These are phyloP conservation scores for Bombus picipes DNA, from an alignment of 1,140 invertebrate genomes.

Conservation along the genomic window DNA sequence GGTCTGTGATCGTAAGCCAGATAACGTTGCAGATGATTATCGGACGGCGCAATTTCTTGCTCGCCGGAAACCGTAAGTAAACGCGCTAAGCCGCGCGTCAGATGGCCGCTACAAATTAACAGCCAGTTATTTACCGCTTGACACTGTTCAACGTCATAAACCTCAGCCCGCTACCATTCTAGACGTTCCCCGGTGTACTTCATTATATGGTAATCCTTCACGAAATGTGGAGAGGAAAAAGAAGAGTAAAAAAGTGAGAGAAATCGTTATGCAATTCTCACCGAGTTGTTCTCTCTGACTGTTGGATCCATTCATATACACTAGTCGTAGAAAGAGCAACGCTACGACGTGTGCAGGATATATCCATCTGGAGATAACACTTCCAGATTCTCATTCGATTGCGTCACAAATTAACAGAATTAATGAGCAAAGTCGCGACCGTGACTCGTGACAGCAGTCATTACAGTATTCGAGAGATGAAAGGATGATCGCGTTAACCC, in stretches of 20 bases:
- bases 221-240: conserved; percentile 22
- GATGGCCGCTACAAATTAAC: conserved; percentile 54
- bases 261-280: conserved; percentile 7
- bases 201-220: conserved; percentile 57
- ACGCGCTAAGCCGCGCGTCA: conserved; percentile 38
- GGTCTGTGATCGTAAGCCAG: conserved; percentile 19
- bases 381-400: conserved; percentile 60
- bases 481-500: conserved; percentile 63
- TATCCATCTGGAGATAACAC: conserved; percentile 32
- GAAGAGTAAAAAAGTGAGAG: background rate
- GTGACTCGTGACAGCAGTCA: conserved; percentile 46
- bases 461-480: conserved; percentile 16
- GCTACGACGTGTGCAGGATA: background rate
- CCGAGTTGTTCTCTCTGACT: background rate
- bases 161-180: conserved; percentile 23
- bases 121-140: conserved; percentile 54
- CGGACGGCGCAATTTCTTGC: conserved; percentile 44
- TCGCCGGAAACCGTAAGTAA: conserved; percentile 49
- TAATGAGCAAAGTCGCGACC: conserved; percentile 56
- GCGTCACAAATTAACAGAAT: conserved; percentile 67
- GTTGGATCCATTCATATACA: background rate
- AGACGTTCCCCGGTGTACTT: background rate
- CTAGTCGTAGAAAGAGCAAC: background rate
- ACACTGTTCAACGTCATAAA: conserved; percentile 47
- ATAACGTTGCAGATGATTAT: conserved; percentile 55